Conservation (phyloP, 2,797 vertebrate species). For the Coracias cyanogaster region DNA sequence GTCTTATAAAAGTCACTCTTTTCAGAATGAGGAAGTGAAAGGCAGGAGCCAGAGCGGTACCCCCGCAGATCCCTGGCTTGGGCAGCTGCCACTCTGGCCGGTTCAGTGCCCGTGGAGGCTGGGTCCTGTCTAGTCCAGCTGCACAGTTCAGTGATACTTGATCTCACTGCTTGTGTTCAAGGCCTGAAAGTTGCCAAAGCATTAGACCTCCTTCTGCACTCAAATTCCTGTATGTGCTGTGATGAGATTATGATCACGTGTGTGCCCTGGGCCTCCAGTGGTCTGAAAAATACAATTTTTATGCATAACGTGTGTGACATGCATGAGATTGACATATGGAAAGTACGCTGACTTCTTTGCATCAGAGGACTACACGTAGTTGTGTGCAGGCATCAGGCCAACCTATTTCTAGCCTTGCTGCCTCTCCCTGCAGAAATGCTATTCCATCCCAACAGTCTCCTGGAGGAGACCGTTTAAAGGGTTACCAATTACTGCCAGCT, state of each 20-base stretch:
- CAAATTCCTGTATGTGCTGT: background rate
- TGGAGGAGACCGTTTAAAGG: background rate
- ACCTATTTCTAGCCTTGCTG: background rate
- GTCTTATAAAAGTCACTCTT: background rate
- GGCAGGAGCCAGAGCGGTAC: background rate
- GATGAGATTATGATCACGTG: background rate
- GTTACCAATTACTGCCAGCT: background rate
- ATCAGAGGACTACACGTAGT: background rate
- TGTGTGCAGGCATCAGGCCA: background rate
- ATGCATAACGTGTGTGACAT: background rate
- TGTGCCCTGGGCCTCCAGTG: background rate
- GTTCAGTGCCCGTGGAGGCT: fast-evolving
- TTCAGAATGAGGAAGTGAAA: background rate
- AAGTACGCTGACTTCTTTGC: background rate
- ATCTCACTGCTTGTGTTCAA: background rate
- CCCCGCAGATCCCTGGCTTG: background rate
- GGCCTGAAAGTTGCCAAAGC: background rate
- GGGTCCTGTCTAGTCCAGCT: background rate
- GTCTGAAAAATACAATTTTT: background rate
- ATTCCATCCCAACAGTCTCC: background rate
- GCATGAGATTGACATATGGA: background rate
- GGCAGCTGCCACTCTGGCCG: background rate
- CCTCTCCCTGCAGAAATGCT: background rate
- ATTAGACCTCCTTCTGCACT: background rate
- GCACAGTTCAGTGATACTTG: background rate